A percentile compares a stretch with the other conserved stretches of the same genome.
phyloP scores from a whole-genome alignment of 1,140 invertebrate genomes.

The Melanaphis sacchari region DNA sequence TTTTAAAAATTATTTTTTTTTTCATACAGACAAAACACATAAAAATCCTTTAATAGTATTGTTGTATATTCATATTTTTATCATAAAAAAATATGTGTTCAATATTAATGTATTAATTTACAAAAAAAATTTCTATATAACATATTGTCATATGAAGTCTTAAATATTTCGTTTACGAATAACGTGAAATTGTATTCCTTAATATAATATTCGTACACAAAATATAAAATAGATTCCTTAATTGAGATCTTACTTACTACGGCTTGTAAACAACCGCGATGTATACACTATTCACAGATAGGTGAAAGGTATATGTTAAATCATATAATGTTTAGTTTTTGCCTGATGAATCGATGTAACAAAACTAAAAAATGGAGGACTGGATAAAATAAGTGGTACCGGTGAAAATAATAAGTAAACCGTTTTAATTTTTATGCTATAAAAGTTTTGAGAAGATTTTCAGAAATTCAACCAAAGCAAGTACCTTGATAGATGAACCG shows the following conservation, averaged over 20 bases:
- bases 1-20: not conserved
- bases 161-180: not conserved
- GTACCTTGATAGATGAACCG: not conserved
- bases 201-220: not conserved
- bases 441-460: not conserved
- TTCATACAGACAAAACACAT: not conserved
- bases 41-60: not conserved
- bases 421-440: not conserved
- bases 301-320: not conserved
- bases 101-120: not conserved
- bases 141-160: not conserved
- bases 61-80: not conserved
- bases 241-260: not conserved
- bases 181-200: rapidly evolving
- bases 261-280: too few relatives aligned
- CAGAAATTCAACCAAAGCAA: not conserved
- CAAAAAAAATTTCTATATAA: not conserved
- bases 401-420: not conserved
- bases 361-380: not conserved
- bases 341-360: not conserved
- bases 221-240: not conserved
- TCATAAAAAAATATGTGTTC: not conserved
- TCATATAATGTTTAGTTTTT: not conserved
- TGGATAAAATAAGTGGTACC: not conserved
- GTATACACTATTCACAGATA: too few relatives aligned